Evolutionary conservation across 1,140 invertebrate genomes (phyloP).

Genomic region (Drosophila pandora): DNA sequence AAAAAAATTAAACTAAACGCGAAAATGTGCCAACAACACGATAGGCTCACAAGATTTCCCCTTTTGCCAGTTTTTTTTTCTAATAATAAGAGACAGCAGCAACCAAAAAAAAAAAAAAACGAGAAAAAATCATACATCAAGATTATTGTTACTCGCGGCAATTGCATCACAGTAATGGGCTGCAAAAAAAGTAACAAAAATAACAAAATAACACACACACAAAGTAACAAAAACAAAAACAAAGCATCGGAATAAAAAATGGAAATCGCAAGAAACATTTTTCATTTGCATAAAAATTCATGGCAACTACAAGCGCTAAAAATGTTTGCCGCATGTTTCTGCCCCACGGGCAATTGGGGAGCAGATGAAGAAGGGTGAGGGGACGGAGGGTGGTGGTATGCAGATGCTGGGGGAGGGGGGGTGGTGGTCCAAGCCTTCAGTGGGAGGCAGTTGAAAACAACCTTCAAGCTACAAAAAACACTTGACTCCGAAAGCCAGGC

Average conservation of each 20-base stretch:
- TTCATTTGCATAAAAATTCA: slow-evolving; percentile 82
- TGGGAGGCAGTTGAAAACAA: slow-evolving; percentile 73
- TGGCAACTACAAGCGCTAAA: slow-evolving; percentile 79
- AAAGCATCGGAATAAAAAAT: slow-evolving; percentile 54
- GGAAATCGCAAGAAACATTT: slow-evolving; percentile 81
- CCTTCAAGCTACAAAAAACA: slow-evolving; percentile 80
- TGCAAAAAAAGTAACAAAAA: slow-evolving; percentile 16
- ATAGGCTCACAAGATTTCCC: slow-evolving; percentile 77
- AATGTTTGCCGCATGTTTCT: slow-evolving; percentile 74
- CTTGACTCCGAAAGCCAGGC: slow-evolving; percentile 64
- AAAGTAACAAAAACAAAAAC: slow-evolving; percentile 19
- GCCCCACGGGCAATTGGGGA: slow-evolving; percentile 9
- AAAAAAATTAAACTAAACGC: slow-evolving; percentile 23
- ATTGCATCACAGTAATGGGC: slow-evolving; percentile 81
- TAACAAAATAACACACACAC: slow-evolving; percentile 14
- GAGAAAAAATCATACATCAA: slow-evolving; percentile 74
- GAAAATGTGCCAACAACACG: slow-evolving; percentile 81
- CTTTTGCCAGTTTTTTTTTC: slow-evolving; percentile 52
- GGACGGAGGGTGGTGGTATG: background rate
- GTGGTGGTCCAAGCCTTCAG: slow-evolving; percentile 24
- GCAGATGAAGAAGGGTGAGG: background rate
- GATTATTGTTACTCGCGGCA: slow-evolving; percentile 81
- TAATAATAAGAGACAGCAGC: slow-evolving; percentile 64
- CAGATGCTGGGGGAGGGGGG: slow-evolving; percentile 4
- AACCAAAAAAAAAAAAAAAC: slow-evolving; percentile 17